Conservation (phyloP, 2,888 invertebrate genomes). For the Notodromas monacha region DNA sequence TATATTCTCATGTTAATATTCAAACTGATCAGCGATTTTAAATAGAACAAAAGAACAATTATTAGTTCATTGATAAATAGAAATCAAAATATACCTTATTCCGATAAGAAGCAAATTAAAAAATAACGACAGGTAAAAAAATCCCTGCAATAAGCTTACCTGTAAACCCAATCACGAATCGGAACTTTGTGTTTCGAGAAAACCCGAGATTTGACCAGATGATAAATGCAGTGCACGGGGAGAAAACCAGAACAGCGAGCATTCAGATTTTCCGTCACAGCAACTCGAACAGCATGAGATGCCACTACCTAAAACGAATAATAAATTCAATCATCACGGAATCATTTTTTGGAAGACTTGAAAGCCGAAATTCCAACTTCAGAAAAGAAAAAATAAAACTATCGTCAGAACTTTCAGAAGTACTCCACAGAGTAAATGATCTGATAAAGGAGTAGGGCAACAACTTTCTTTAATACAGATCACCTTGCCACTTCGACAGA, state of each 20-base stretch:
- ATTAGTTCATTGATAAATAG: conserved; percentile 6
- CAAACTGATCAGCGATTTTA: too few species aligned
- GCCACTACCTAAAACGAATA: conserved; percentile 34
- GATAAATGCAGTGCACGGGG: conserved; percentile 85
- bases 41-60: conserved; percentile 8
- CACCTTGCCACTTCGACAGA: too few species aligned
- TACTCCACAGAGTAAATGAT: too few species aligned
- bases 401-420: too few species aligned
- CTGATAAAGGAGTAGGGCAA: too few species aligned
- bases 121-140: too few species aligned
- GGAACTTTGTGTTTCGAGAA: conserved; percentile 86
- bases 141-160: too few species aligned
- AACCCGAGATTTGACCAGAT: conserved; percentile 61
- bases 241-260: conserved; percentile 63
- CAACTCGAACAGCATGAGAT: conserved; percentile 75
- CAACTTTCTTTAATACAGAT: too few species aligned
- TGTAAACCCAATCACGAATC: conserved; percentile 80
- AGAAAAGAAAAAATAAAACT: too few species aligned
- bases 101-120: conserved; percentile 1
- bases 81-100: conserved; percentile 1
- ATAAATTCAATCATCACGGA: background rate
- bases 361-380: too few species aligned
- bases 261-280: conserved; percentile 58
- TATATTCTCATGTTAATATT: too few species aligned
- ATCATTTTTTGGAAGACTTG: too few species aligned